Evolutionary conservation across 2,888 invertebrate species (phyloP).

Genomic region (Xestia rhomboidea): DNA sequence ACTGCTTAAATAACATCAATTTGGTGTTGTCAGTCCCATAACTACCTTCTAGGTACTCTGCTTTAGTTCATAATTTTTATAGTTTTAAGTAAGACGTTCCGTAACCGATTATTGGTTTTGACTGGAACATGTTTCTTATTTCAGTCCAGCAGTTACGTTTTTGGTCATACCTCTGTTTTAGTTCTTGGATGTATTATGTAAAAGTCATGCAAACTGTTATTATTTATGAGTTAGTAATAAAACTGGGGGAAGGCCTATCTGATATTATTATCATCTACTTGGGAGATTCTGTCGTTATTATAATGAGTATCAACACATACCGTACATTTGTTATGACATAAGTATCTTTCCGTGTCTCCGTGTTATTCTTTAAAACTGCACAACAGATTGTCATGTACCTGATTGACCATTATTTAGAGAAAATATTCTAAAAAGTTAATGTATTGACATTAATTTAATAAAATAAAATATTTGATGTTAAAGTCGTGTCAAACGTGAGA

Average conservation of each 20-base stretch:
- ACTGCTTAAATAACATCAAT: no score
- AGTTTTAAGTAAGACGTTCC: no score
- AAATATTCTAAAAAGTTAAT: neutral
- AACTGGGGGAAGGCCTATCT: neutral
- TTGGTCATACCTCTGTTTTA: neutral
- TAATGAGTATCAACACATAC: no score
- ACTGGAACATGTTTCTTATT: neutral
- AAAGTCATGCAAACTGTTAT: conserved; percentile 2
- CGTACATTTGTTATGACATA: neutral
- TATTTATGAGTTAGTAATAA: conserved; percentile 12
- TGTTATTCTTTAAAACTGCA: neutral
- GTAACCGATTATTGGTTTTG: neutral
- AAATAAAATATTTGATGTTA: neutral
- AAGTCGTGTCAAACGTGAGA: neutral
- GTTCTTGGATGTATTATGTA: neutral
- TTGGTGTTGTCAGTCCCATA: no score
- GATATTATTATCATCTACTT: neutral
- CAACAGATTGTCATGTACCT: neutral
- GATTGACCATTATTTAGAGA: neutral
- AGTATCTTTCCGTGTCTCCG: neutral
- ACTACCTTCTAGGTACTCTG: no score
- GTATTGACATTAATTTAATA: neutral
- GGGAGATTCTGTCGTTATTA: neutral
- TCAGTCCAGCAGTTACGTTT: neutral
- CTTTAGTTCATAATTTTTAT: no score